A percentile compares a stretch with the other conserved stretches of the same genome.
Evolutionary conservation across 1,140 invertebrate species (phyloP).

Genomic region (Lysiphlebus fabarum): DNA sequence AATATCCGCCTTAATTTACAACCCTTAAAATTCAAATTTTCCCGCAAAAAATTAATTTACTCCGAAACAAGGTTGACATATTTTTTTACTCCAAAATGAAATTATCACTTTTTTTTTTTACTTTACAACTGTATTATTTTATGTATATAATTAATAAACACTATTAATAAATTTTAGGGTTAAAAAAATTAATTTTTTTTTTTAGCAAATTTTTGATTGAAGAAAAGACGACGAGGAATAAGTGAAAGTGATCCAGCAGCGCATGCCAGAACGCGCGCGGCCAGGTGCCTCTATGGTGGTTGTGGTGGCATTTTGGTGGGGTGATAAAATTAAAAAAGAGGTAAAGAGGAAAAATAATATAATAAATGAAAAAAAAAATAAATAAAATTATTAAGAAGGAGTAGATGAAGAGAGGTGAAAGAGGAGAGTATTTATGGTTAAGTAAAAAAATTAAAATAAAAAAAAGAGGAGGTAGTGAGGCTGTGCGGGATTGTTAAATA

Average conservation of each 20-base stretch:
- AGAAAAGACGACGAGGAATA: conserved; percentile 33
- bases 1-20: no score
- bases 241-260: conserved; percentile 55
- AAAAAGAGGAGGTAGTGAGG: conserved; percentile 47
- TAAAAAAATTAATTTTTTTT: no score
- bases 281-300: conserved; percentile 62
- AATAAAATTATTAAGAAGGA: neutral
- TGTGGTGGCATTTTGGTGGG: conserved; percentile 56
- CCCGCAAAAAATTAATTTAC: no score
- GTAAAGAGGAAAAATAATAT: neutral
- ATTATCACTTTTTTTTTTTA: no score
- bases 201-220: neutral
- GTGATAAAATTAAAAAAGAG: conserved; percentile 58
- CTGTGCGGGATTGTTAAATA: conserved; percentile 39
- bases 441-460: conserved; percentile 37
- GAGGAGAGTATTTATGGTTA: conserved; percentile 32
- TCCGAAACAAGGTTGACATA: no score
- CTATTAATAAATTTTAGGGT: no score
- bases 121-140: no score
- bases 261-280: conserved; percentile 37
- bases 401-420: neutral
- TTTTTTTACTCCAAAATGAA: no score
- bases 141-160: no score
- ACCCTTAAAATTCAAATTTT: no score
- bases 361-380: neutral